Base-by-base conservation (phyloP, 2,113 vertebrate species). In the Noturus placidus region DNA sequence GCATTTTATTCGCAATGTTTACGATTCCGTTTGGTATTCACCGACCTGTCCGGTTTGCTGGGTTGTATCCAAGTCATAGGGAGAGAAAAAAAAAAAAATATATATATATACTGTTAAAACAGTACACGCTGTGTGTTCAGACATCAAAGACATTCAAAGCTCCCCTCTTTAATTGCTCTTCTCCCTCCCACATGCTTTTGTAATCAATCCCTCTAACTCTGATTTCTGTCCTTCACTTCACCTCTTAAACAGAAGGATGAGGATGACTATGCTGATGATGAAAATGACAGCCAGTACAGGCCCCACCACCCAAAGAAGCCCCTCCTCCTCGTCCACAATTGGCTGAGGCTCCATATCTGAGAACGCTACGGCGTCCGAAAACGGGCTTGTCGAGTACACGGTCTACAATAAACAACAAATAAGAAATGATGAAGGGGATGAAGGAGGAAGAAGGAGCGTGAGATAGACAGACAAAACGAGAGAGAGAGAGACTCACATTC, bases 241-340 rank as follows among this genome's bases (percentile, higher is more conserved):
- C 98, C 98, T 99, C 94, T 99, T 99, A 93, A 99, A 99, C 84
- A 99, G 97, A 70, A 99, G 97, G 91, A 99, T 99, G 92, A 98
- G 98, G 90, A 99, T 99, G 92, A 99, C 98, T 90, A 99, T 99
- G 93, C 98, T 99, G 93, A 99, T 99, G 90, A 99, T 99, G 94
- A 99, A 99, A 90, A 99, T 97, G 87, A 99, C 98, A 1, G 98
- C 98, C 84, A 99, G 95, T 83, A 99, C 98, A 57, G 98, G 98
- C 59, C 98, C 98, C 86, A 99, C 98, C 83, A 99, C 98, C 98
- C 98, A 99, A 88, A 99, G 95, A 88, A 99, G 95, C 63, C 98
- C 98, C 94, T 99, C 98, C 89, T 99, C 98, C 92, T 99, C 98
- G 50, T 99, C 98, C 13, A 98, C 96, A 61, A 99, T 98, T 13